These are phyloP conservation scores for Drepana arcuata DNA, from an alignment of 1,140 invertebrate genomes.

Conservation along the genomic window DNA sequence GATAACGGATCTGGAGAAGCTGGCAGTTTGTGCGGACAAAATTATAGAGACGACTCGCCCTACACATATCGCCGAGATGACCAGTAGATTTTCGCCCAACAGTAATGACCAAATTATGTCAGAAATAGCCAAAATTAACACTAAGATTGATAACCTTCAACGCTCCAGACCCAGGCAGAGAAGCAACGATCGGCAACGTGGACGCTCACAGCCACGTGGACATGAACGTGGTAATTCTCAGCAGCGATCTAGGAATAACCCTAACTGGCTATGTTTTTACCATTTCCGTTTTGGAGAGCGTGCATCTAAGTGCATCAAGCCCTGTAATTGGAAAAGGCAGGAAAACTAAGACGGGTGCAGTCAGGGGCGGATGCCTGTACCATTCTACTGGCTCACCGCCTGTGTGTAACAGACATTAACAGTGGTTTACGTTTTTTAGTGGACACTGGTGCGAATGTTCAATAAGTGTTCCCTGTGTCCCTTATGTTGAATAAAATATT, in stretches of 20 bases:
- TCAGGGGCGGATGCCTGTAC: slow-evolving; percentile 12
- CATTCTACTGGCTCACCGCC: slow-evolving; percentile 7
- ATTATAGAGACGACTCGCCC: slow-evolving; percentile 4
- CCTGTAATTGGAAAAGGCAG: slow-evolving; percentile 4
- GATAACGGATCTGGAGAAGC: slow-evolving; percentile 14
- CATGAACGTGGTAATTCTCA: background rate
- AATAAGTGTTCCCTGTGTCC: too few relatives aligned
- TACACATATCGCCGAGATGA: slow-evolving; percentile 2
- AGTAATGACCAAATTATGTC: background rate
- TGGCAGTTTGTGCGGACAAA: slow-evolving; percentile 8
- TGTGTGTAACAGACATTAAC: slow-evolving; percentile 13
- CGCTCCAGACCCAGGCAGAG: background rate
- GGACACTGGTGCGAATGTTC: too few relatives aligned
- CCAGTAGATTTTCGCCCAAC: background rate
- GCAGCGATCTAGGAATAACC: background rate
- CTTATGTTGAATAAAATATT: too few relatives aligned
- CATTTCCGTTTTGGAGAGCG: slow-evolving; percentile 2
- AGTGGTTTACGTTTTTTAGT: slow-evolving; percentile 13
- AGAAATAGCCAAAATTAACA: background rate
- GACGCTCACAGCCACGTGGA: slow-evolving; percentile 4
- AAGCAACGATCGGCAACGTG: background rate
- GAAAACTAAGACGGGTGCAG: slow-evolving; percentile 9
- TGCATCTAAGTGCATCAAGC: slow-evolving; percentile 2
- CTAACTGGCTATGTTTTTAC: slow-evolving; percentile 5
- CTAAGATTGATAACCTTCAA: background rate